phyloP scores from a whole-genome alignment of 1,140 invertebrate genomes.

The Heliconius congener region DNA sequence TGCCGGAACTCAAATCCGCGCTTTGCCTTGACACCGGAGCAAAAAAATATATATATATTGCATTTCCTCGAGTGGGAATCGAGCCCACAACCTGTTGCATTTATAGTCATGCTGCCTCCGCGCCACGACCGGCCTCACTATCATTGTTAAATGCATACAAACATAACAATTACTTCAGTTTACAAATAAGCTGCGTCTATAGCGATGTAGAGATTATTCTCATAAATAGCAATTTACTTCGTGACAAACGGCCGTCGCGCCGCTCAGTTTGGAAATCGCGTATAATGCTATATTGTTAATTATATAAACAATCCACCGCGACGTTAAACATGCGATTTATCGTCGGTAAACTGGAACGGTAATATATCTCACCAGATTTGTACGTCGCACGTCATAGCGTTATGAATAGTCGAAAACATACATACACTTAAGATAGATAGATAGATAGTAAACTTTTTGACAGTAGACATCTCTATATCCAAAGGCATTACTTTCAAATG shows the following conservation, averaged over 20 bases:
- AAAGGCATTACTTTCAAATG: constrained; percentile 51
- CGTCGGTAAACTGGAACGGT: constrained; percentile 69
- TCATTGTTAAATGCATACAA: not conserved
- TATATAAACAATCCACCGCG: constrained; percentile 70
- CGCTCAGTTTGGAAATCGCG: constrained; percentile 74
- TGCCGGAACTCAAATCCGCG: too few relatives aligned
- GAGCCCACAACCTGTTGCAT: too few relatives aligned
- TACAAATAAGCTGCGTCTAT: not conserved
- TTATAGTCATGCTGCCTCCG: too few relatives aligned
- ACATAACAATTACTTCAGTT: not conserved
- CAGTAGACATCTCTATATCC: constrained; percentile 37
- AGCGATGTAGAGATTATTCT: constrained; percentile 61
- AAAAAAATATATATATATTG: too few relatives aligned
- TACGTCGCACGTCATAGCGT: constrained; percentile 49
- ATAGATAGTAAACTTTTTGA: constrained; percentile 49
- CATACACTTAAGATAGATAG: constrained; percentile 52
- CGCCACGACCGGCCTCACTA: too few relatives aligned
- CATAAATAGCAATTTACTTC: constrained; percentile 76
- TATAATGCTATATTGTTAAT: constrained; percentile 73
- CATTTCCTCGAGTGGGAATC: too few relatives aligned
- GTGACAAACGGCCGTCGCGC: constrained; percentile 70
- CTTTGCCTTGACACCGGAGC: too few relatives aligned
- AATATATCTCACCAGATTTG: constrained; percentile 67
- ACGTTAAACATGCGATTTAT: constrained; percentile 78
- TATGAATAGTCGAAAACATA: constrained; percentile 61